These are phyloP conservation scores for Hyperoplus lanceolatus DNA, from an alignment of 2,797 vertebrate genomes.

Conservation along the genomic window DNA sequence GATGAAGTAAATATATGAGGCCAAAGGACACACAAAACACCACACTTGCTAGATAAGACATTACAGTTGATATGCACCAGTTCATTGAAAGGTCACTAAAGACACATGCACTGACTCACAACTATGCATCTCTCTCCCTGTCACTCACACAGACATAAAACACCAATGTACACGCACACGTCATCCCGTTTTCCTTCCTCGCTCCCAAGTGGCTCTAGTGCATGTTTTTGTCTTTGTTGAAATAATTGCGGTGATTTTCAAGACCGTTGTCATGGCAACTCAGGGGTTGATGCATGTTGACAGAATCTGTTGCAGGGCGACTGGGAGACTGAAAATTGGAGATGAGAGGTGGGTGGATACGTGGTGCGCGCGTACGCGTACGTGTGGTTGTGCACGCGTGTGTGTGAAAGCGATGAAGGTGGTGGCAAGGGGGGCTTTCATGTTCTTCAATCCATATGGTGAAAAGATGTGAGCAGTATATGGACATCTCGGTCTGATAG, in stretches of 20 bases:
- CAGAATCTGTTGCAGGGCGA: slow-evolving; percentile 80
- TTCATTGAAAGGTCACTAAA: slow-evolving; percentile 73
- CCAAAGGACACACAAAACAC: slow-evolving; percentile 5
- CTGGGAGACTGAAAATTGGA: slow-evolving; percentile 75
- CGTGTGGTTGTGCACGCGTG: slow-evolving; percentile 3
- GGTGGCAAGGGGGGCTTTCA: slow-evolving; percentile 11
- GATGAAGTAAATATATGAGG: slow-evolving; percentile 22
- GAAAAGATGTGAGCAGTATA: slow-evolving; percentile 66
- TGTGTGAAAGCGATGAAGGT: background rate
- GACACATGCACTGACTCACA: slow-evolving; percentile 26
- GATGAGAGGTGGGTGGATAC: slow-evolving; percentile 79
- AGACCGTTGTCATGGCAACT: slow-evolving; percentile 75
- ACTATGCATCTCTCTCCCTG: slow-evolving; percentile 10
- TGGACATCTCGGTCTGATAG: slow-evolving; percentile 66
- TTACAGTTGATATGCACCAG: slow-evolving; percentile 51
- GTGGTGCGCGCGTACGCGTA: slow-evolving; percentile 23
- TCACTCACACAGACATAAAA: slow-evolving; percentile 34
- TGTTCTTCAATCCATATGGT: slow-evolving; percentile 66
- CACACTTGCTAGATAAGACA: slow-evolving; percentile 10
- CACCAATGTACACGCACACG: slow-evolving; percentile 13
- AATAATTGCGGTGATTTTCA: slow-evolving; percentile 82
- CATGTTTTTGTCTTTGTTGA: slow-evolving; percentile 76
- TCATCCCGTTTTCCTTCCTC: slow-evolving; percentile 22
- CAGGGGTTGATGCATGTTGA: slow-evolving; percentile 81
- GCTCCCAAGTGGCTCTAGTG: slow-evolving; percentile 62